Conservation (phyloP, 2,888 invertebrate genomes). For the Eutolmus rufibarbis region DNA sequence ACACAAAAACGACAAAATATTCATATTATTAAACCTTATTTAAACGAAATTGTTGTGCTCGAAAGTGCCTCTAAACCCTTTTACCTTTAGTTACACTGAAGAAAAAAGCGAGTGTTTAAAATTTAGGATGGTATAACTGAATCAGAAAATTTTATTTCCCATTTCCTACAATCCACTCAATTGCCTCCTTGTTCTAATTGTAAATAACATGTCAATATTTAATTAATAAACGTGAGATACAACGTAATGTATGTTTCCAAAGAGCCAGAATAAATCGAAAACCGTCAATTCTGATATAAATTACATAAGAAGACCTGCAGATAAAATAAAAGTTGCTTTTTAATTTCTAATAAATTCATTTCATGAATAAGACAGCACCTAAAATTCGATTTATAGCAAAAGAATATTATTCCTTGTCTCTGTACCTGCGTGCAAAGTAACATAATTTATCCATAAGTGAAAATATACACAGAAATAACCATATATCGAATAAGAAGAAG, state of each 20-base stretch:
- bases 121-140: not conserved
- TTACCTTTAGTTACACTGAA: not conserved
- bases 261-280: not conserved
- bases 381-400: constrained; percentile 5
- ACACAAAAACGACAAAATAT: not conserved
- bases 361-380: not conserved
- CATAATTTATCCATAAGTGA: constrained; percentile 13
- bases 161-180: not conserved
- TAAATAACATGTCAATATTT: not conserved
- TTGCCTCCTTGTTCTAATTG: not conserved
- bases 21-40: not conserved
- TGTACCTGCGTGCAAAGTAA: constrained; percentile 36
- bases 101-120: not conserved
- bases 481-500: constrained; percentile 8
- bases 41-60: not conserved
- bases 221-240: not conserved
- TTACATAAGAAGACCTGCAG: not conserved
- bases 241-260: not conserved
- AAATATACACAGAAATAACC: constrained; percentile 21
- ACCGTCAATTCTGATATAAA: not conserved
- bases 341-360: not conserved
- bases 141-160: not conserved
- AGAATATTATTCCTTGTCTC: constrained; percentile 23
- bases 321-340: not conserved
- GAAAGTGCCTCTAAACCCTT: not conserved